Evolutionary conservation across 2,797 vertebrate genomes (phyloP).

Genomic region (Galaxias olidus): DNA sequence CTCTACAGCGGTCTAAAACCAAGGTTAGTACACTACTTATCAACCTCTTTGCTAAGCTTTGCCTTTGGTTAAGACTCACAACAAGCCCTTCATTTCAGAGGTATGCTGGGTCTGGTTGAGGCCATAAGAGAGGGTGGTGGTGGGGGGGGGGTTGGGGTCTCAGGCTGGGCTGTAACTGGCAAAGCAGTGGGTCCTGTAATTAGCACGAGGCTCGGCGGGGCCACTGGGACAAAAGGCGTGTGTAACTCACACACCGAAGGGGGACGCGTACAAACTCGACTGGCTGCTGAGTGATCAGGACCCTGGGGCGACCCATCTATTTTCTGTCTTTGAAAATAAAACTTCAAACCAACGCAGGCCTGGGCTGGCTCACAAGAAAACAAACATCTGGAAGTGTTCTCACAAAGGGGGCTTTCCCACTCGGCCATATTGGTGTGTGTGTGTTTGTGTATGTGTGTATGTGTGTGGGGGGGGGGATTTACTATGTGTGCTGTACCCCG

Average conservation of each 20-base stretch:
- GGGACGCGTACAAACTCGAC: background rate
- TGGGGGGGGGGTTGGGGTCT: slow-evolving; percentile 4
- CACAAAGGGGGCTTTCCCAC: slow-evolving; percentile 30
- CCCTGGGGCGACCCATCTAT: background rate
- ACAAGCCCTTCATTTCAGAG: slow-evolving; percentile 19
- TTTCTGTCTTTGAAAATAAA: background rate
- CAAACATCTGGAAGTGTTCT: slow-evolving; percentile 66
- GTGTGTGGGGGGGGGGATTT: background rate
- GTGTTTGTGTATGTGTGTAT: background rate
- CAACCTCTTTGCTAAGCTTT: slow-evolving; percentile 11
- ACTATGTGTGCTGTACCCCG: background rate
- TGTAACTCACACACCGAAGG: slow-evolving; percentile 36
- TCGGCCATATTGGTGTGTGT: background rate
- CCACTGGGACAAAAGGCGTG: slow-evolving; percentile 46
- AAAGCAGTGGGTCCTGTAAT: slow-evolving; percentile 43
- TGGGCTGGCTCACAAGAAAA: slow-evolving; percentile 16
- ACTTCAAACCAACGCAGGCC: slow-evolving; percentile 18
- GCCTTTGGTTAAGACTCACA: slow-evolving; percentile 6
- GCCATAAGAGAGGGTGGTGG: slow-evolving; percentile 4
- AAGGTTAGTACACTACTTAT: background rate
- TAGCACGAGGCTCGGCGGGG: slow-evolving; percentile 35
- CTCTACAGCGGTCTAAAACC: background rate
- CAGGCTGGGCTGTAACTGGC: background rate
- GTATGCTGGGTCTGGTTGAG: background rate
- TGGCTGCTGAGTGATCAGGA: background rate